Conservation (phyloP, 1,140 invertebrate genomes). For the Conopomorpha cramerella region DNA sequence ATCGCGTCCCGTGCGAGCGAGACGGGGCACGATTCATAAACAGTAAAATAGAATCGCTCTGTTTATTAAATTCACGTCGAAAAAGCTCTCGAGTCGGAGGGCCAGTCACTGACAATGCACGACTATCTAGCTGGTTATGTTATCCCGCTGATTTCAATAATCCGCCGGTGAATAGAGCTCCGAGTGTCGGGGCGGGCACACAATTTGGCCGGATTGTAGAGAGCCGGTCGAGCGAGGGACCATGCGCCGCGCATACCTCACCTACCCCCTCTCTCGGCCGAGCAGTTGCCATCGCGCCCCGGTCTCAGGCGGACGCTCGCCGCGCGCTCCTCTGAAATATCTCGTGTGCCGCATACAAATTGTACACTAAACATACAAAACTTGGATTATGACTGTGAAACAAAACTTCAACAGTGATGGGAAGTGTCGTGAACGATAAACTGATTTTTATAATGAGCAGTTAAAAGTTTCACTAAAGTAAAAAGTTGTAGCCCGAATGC, state of each 20-base stretch:
- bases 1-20: conserved; percentile 28
- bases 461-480: conserved; percentile 40
- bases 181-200: conserved; percentile 15
- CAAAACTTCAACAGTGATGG: conserved; percentile 23
- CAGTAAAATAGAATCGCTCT: conserved; percentile 26
- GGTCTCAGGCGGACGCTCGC: conserved; percentile 22
- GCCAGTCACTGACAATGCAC: conserved; percentile 51
- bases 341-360: conserved; percentile 40
- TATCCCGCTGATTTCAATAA: conserved; percentile 19
- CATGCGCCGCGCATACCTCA: conserved; percentile 54
- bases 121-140: conserved; percentile 47
- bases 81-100: conserved; percentile 38
- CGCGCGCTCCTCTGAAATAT: conserved; percentile 16
- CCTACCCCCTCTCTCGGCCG: conserved; percentile 45
- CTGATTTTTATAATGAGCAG: conserved; percentile 21
- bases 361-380: conserved; percentile 34
- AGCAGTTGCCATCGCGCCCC: conserved; percentile 38
- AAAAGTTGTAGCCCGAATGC: conserved; percentile 46
- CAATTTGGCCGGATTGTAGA: conserved; percentile 21
- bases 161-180: conserved; percentile 14
- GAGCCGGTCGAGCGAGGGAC: conserved; percentile 32
- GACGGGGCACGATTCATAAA: conserved; percentile 28
- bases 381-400: conserved; percentile 12
- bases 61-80: conserved; percentile 16
- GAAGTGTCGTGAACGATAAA: conserved; percentile 12